Evolutionary conservation across 2,888 invertebrate genomes (phyloP).

Genomic region (Sesia bembeciformis): DNA sequence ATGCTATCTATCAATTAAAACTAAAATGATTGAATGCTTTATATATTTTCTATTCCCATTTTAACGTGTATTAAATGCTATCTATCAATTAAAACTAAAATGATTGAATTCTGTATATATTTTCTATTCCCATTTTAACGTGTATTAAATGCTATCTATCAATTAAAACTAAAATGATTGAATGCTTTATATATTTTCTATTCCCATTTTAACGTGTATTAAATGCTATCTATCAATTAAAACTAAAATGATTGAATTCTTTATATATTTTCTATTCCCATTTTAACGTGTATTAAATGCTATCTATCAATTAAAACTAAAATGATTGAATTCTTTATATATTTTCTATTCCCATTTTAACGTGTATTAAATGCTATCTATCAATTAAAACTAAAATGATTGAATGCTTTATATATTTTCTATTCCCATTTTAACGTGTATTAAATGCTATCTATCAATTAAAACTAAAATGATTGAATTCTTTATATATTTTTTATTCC

Average conservation of each 20-base stretch:
- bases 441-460: slow-evolving; percentile 8
- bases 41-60: too few species aligned
- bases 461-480: background rate
- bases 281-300: slow-evolving; percentile 9
- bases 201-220: too few species aligned
- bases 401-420: too few species aligned
- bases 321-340: background rate
- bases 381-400: slow-evolving; percentile 1
- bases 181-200: too few species aligned
- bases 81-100: slow-evolving; percentile 2
- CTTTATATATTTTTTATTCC: too few species aligned
- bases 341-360: too few species aligned
- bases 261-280: too few species aligned
- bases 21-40: background rate
- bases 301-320: slow-evolving; percentile 1
- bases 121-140: too few species aligned
- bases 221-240: slow-evolving; percentile 1
- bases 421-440: too few species aligned
- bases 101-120: background rate
- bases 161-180: slow-evolving; percentile 1
- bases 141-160: slow-evolving; percentile 8
- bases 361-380: slow-evolving; percentile 7
- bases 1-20: slow-evolving; percentile 1
- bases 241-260: background rate
- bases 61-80: slow-evolving; percentile 8